Conservation (phyloP, 2,797 vertebrate species). For the Nannoperca obscura region DNA sequence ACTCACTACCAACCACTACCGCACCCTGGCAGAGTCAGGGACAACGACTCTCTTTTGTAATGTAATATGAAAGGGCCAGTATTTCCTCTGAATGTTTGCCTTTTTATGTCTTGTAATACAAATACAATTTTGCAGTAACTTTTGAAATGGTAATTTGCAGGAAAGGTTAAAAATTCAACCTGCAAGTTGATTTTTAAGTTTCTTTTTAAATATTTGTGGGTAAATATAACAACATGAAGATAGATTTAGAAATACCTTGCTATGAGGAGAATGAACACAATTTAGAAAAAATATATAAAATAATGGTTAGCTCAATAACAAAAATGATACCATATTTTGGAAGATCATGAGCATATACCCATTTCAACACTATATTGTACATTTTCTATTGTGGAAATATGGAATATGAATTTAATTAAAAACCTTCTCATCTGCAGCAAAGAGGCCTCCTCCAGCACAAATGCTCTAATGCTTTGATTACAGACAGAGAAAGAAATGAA, state of each 20-base stretch:
- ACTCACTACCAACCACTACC: too few species aligned
- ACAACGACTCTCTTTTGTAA: too few species aligned
- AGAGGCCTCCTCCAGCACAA: constrained; percentile 5
- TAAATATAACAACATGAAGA: too few species aligned
- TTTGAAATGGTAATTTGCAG: neutral
- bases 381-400: neutral
- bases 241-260: too few species aligned
- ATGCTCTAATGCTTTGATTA: constrained; percentile 1
- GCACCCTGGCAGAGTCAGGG: too few species aligned
- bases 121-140: neutral
- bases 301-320: neutral
- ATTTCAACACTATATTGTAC: neutral
- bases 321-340: neutral
- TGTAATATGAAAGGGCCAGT: neutral
- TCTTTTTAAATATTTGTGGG: too few species aligned
- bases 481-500: constrained; percentile 32
- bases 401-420: neutral
- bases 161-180: neutral
- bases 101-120: neutral
- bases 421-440: neutral
- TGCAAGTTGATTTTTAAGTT: too few species aligned
- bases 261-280: neutral
- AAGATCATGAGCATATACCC: neutral
- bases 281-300: neutral
- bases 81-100: neutral